Evolutionary conservation across 1,140 invertebrate species (phyloP).

Genomic region (Ceratosolen fusciceps): DNA sequence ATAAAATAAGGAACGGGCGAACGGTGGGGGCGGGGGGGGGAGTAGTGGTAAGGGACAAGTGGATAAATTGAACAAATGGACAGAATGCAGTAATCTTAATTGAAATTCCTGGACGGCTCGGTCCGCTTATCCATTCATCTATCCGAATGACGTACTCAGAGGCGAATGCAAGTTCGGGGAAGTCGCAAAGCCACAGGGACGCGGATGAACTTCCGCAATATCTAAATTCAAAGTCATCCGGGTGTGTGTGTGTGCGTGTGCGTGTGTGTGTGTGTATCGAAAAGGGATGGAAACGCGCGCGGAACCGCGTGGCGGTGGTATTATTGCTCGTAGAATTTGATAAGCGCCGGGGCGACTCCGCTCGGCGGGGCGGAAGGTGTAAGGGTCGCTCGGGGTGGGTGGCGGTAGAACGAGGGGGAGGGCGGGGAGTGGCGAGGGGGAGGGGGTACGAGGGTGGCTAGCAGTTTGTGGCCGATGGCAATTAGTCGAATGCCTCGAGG

Average conservation of each 20-base stretch:
- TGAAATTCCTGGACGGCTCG: not conserved
- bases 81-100: slow-evolving; percentile 1
- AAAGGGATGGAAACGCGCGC: slow-evolving; percentile 56
- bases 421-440: not conserved
- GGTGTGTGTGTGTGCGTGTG: not conserved
- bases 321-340: slow-evolving; percentile 63
- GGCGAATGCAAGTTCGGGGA: not conserved
- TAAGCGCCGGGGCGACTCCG: slow-evolving; percentile 58
- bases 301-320: slow-evolving; percentile 51
- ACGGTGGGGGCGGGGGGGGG: no score
- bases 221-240: slow-evolving; percentile 41
- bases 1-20: no score
- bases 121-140: not conserved
- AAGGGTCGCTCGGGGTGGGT: not conserved
- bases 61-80: no score
- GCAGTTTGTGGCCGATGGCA: slow-evolving; percentile 63
- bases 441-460: slow-evolving; percentile 40
- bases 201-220: slow-evolving; percentile 37
- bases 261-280: slow-evolving; percentile 38
- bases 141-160: not conserved
- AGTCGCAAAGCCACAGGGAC: not conserved
- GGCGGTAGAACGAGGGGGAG: not conserved
- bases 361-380: no score
- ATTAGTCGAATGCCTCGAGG: slow-evolving; percentile 59
- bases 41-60: no score